A percentile compares a stretch with the other conserved stretches of the same genome.
Conservation (phyloP, 2,888 invertebrate species). For the Drosophila parthenogenetica region DNA sequence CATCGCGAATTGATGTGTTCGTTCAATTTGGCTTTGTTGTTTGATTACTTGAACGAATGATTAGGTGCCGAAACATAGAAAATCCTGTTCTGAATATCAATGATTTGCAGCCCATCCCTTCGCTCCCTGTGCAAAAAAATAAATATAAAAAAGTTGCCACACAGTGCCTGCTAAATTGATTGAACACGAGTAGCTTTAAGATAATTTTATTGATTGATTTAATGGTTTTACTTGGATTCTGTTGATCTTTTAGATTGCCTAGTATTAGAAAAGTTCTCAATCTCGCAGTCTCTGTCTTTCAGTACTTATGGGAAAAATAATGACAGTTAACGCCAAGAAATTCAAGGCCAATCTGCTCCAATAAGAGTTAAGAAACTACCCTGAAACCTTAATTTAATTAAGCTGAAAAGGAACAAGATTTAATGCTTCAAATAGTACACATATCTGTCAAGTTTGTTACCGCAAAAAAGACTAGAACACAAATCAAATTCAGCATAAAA, state of each 20-base stretch:
- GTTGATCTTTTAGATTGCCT: constrained; percentile 42
- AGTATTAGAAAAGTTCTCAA: constrained; percentile 18
- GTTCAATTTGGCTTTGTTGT: constrained; percentile 64
- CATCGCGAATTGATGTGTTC: constrained; percentile 64
- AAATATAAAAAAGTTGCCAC: constrained; percentile 1
- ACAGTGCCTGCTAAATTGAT: constrained; percentile 47
- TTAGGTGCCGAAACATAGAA: constrained; percentile 59
- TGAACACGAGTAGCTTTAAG: constrained; percentile 51
- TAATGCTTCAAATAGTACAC: no score
- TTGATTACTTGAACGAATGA: constrained; percentile 69
- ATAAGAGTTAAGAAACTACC: no score
- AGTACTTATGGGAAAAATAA: no score
- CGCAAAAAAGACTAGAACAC: no score
- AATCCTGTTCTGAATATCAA: constrained; percentile 55
- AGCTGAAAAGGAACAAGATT: no score
- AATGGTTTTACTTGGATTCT: constrained; percentile 44
- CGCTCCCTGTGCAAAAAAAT: no score
- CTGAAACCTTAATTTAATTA: no score
- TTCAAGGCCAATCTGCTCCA: no score
- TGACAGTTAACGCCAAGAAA: background rate
- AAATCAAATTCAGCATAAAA: no score
- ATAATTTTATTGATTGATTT: constrained; percentile 63
- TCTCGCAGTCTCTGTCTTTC: no score
- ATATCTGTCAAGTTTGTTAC: no score
- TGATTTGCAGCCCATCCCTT: constrained; percentile 26